Evolutionary conservation across 2,888 invertebrate species (phyloP), one percentile per base, ranked within the genome.

Genomic region (Lacanobia wlatinum): DNA sequence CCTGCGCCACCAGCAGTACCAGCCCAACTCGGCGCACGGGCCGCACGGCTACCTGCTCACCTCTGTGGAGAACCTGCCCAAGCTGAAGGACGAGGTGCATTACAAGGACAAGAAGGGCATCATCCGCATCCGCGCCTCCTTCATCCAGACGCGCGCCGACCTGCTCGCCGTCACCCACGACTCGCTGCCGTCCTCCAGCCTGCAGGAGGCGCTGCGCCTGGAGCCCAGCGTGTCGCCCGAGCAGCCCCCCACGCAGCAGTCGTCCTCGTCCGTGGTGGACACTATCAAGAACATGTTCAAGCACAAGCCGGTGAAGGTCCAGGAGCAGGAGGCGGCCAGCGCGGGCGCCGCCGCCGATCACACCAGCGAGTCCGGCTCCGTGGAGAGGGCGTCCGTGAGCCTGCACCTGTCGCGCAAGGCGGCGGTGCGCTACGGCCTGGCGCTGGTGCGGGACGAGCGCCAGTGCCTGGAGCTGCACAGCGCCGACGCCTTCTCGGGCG

Each of bases 1-100:
- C 89, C 86, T 97, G 76, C 95, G 96, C 0, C 96, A 96, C 66
- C 97, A 97, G 92, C 96, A 97, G 70, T 96, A 97, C 87, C 97
- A 97, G 88, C 97, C 97, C 1, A 95, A 94, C 85, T 87, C 93
- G 1, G 85, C 92, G 7, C 93, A 92, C 79, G 95, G 96, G 0
- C 90, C 93, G 1, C 95, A 96, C 84, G 93, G 93, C 6, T 96
- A 94, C 87, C 21, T 90, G n/a, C 86, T 96, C 18, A 87, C 90
- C 5, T 76, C 90, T 0, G 67, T 73, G 4, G 90, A 89, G 2
- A 84, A 86, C 67, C 86, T 92, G 23, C 66, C 69, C 3, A 70
- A 76, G 9, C 77, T 88, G 3, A 86, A 87, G 2, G 75, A 74
- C 1, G 58, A 72, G 2, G 67, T 84, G 7, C 48, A 85, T 0